Percentiles rank a stretch among this genome's conserved stretches.
phyloP scores from a whole-genome alignment of 1,140 invertebrate species.

The Metopolophium dirhodum region DNA sequence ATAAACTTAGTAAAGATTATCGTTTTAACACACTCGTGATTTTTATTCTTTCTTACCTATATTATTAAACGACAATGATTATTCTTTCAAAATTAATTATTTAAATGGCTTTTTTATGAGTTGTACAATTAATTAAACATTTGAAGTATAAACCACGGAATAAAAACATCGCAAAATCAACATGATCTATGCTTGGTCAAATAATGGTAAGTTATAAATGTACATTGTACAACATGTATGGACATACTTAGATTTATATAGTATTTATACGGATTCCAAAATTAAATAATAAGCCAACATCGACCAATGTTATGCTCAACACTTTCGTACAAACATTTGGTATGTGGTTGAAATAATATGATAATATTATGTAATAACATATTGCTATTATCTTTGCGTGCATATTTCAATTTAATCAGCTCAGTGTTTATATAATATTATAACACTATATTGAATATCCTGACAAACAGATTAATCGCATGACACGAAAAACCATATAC shows the following conservation, averaged over 20 bases:
- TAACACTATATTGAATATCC: constrained; percentile 3
- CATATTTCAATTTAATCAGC: neutral
- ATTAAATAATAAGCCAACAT: neutral
- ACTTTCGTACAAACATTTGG: neutral
- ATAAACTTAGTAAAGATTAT: neutral
- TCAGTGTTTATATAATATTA: neutral
- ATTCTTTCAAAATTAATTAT: neutral
- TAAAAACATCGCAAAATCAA: neutral
- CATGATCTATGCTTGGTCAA: neutral
- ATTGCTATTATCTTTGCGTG: neutral
- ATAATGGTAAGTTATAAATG: neutral
- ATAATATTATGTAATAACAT: neutral
- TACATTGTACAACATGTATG: neutral
- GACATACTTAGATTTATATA: neutral
- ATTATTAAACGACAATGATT: neutral
- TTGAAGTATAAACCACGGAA: neutral
- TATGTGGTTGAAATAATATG: neutral
- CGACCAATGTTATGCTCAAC: neutral
- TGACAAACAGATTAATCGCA: neutral
- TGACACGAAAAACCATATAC: neutral
- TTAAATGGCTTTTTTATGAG: neutral
- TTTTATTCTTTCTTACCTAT: neutral
- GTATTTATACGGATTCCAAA: neutral
- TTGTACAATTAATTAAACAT: neutral
- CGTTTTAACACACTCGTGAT: neutral